A percentile compares a stretch with the other conserved stretches of the same genome.
phyloP scores from a whole-genome alignment of 2,888 invertebrate genomes.

The Thelaira solivaga region DNA sequence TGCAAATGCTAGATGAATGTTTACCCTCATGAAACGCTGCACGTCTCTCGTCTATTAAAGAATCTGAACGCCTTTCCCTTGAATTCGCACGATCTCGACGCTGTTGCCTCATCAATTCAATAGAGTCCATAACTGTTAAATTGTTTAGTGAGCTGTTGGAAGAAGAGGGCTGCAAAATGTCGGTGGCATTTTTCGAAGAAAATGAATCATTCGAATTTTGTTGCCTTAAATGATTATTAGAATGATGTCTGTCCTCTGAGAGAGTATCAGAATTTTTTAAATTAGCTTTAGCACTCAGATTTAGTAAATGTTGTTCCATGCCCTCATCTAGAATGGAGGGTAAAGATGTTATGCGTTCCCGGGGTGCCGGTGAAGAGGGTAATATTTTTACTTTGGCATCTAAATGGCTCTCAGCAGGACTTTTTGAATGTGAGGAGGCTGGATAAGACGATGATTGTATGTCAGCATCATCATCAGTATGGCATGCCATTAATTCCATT shows the following conservation, averaged over 20 bases:
- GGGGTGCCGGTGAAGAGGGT: slow-evolving; percentile 63
- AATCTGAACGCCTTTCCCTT: slow-evolving; percentile 66
- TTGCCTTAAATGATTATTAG: slow-evolving; percentile 20
- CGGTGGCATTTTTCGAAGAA: slow-evolving; percentile 3
- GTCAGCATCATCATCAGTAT: not conserved
- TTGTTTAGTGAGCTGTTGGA: slow-evolving; percentile 30
- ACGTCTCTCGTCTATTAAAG: slow-evolving; percentile 62
- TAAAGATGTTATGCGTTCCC: slow-evolving; percentile 66
- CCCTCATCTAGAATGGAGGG: slow-evolving; percentile 68
- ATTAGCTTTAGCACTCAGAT: not conserved
- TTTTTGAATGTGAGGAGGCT: slow-evolving; percentile 38
- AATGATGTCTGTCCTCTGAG: not conserved
- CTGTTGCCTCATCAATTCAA: slow-evolving; percentile 70
- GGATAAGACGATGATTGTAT: not conserved
- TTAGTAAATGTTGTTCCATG: slow-evolving; percentile 66
- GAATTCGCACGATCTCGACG: slow-evolving; percentile 63
- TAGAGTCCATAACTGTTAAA: slow-evolving; percentile 66
- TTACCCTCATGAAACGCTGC: slow-evolving; percentile 67
- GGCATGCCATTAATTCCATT: slow-evolving; percentile 27
- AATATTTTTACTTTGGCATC: slow-evolving; percentile 46
- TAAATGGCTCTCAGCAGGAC: slow-evolving; percentile 24
- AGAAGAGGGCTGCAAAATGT: slow-evolving; percentile 9
- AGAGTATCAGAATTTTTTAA: not conserved
- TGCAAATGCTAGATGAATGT: slow-evolving; percentile 70
- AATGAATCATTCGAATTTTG: slow-evolving; percentile 43